phyloP scores from a whole-genome alignment of 1,140 invertebrate genomes.

The Agrypnia vestita region DNA sequence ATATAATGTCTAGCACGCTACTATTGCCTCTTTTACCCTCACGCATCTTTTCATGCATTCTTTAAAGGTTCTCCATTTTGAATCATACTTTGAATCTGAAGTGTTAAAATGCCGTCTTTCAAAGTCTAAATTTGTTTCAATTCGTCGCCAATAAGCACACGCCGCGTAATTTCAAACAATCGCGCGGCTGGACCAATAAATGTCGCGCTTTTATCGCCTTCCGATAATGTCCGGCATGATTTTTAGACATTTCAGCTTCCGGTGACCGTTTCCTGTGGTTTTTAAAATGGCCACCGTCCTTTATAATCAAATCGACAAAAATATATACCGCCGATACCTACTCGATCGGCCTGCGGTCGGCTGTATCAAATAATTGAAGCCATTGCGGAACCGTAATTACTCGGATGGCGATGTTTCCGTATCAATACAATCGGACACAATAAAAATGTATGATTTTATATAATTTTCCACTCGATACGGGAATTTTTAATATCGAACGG shows the following conservation, averaged over 20 bases:
- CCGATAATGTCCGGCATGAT: constrained; percentile 28
- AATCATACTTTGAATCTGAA: too few relatives aligned
- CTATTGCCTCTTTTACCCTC: too few relatives aligned
- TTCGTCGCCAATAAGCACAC: too few relatives aligned
- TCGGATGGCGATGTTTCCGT: background rate
- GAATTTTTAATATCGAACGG: constrained; percentile 27
- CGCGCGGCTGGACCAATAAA: constrained; percentile 23
- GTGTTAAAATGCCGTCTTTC: too few relatives aligned
- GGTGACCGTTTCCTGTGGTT: constrained; percentile 31
- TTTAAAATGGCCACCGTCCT: constrained; percentile 40
- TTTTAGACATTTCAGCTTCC: constrained; percentile 32
- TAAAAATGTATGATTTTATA: constrained; percentile 17
- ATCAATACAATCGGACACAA: constrained; percentile 22
- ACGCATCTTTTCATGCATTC: too few relatives aligned
- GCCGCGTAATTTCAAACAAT: background rate
- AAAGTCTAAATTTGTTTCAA: too few relatives aligned
- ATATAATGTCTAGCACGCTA: too few relatives aligned
- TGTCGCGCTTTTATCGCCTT: constrained; percentile 28
- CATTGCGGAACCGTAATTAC: constrained; percentile 29
- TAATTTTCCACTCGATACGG: constrained; percentile 12
- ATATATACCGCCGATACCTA: constrained; percentile 23
- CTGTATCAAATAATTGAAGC: background rate
- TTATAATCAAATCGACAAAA: constrained; percentile 26
- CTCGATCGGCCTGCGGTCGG: constrained; percentile 10
- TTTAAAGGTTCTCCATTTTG: too few relatives aligned